A percentile compares a stretch with the other conserved stretches of the same genome.
These are phyloP conservation scores for Grammomys dolichurus DNA, from an alignment of 2,113 vertebrate genomes.

Conservation along the genomic window DNA sequence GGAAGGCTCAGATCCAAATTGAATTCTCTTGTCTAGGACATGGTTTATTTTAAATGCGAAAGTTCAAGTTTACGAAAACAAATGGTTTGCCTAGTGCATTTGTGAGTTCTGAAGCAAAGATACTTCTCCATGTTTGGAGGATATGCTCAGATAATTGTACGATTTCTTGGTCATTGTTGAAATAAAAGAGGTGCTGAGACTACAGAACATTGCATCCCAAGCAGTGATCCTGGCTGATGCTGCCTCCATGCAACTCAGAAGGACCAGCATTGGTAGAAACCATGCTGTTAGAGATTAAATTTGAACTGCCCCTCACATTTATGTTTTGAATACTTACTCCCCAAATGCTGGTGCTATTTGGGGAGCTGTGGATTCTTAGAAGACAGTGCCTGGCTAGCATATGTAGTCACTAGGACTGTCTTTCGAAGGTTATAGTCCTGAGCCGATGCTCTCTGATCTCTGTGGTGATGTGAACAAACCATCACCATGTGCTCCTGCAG, in stretches of 20 bases:
- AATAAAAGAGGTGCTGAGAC: conserved; percentile 55
- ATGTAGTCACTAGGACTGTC: background rate
- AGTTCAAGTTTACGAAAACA: conserved; percentile 76
- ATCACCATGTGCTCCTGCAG: background rate
- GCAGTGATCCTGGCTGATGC: background rate
- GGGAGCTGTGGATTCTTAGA: background rate
- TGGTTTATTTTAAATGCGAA: conserved; percentile 78
- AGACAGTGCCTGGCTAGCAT: background rate
- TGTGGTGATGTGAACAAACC: background rate
- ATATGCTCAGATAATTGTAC: conserved; percentile 44
- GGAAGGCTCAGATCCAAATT: conserved; percentile 67
- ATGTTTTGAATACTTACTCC: background rate
- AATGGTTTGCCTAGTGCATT: conserved; percentile 53
- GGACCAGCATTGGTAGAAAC: background rate
- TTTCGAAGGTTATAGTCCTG: background rate
- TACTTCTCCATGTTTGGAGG: conserved; percentile 69
- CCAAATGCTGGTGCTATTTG: background rate
- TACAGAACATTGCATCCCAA: background rate
- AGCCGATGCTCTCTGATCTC: background rate
- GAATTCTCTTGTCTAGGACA: conserved; percentile 74
- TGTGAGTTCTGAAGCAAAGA: conserved; percentile 61
- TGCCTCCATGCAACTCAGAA: background rate
- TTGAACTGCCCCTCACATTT: background rate
- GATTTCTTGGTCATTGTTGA: conserved; percentile 56
- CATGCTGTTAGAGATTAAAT: background rate